These are phyloP conservation scores for Holothuria leucospilota DNA, from an alignment of 53 echinoderm and acorn worm genomes.

Conservation along the genomic window DNA sequence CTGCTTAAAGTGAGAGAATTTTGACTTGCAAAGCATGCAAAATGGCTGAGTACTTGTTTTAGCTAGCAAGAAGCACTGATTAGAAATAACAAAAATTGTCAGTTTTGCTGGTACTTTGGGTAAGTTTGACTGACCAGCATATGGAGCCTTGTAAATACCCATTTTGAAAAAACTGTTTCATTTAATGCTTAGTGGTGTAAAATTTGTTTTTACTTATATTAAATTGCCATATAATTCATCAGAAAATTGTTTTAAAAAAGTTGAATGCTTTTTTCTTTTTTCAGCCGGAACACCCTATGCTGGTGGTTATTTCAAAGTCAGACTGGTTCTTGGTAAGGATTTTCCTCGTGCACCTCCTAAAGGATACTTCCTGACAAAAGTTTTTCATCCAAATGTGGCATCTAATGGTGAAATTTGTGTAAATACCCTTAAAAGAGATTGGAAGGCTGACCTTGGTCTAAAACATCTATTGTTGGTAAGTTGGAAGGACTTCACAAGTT, in stretches of 20 bases:
- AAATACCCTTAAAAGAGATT: constrained; percentile 96
- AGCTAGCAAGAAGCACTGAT: too few relatives aligned
- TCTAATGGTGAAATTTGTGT: constrained; percentile 98
- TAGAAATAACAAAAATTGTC: too few relatives aligned
- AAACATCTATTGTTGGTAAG: constrained; percentile 93
- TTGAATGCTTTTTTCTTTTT: neutral
- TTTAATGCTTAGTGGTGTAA: too few relatives aligned
- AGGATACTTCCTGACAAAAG: constrained; percentile 98
- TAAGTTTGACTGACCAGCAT: too few relatives aligned
- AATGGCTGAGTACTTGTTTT: too few relatives aligned
- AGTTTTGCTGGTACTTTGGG: too few relatives aligned
- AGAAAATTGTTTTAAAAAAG: neutral
- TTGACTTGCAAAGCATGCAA: too few relatives aligned
- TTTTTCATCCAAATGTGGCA: constrained; percentile 98
- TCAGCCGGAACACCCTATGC: constrained; percentile 96
- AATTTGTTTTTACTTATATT: too few relatives aligned
- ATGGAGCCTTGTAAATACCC: too few relatives aligned
- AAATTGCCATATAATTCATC: too few relatives aligned
- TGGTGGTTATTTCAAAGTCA: constrained; percentile 89
- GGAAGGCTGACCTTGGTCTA: constrained; percentile 95
- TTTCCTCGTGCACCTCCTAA: constrained; percentile 93
- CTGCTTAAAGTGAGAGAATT: too few relatives aligned
- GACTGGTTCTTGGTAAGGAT: constrained; percentile 90
- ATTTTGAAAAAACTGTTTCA: too few relatives aligned
- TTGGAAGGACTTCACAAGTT: neutral